Conservation (phyloP, 2,797 vertebrate species). For the Protonibea diacanthus region DNA sequence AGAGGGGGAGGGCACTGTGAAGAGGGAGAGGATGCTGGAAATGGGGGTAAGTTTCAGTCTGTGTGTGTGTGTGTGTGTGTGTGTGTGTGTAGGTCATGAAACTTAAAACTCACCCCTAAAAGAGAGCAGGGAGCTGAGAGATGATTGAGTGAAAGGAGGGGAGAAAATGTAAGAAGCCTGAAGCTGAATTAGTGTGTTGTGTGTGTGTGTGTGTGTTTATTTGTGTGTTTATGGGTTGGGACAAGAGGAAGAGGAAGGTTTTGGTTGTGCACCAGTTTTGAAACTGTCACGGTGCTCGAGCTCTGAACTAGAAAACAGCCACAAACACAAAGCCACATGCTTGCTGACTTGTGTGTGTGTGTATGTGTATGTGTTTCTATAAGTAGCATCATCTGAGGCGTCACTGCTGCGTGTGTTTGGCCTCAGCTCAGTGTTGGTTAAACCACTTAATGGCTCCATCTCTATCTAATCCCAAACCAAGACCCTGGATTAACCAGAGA, state of each 20-base stretch:
- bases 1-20: constrained; percentile 34
- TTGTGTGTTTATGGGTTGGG: constrained; percentile 32
- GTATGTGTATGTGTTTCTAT: constrained; percentile 42
- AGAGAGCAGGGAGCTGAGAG: constrained; percentile 22
- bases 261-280: constrained; percentile 40
- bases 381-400: constrained; percentile 73
- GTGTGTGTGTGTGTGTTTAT: background rate
- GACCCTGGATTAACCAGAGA: constrained; percentile 76
- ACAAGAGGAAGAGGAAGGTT: constrained; percentile 43
- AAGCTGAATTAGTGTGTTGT: constrained; percentile 21
- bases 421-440: constrained; percentile 74
- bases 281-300: constrained; percentile 25
- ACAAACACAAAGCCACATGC: constrained; percentile 64
- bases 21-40: constrained; percentile 56
- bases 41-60: constrained; percentile 65
- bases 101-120: constrained; percentile 58
- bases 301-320: constrained; percentile 57
- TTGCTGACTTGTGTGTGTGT: constrained; percentile 40
- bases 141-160: constrained; percentile 38
- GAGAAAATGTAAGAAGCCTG: constrained; percentile 1
- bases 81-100: constrained; percentile 46
- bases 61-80: constrained; percentile 24
- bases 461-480: constrained; percentile 81
- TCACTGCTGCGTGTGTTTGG: constrained; percentile 71
- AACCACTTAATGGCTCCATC: constrained; percentile 83